phyloP scores from a whole-genome alignment of 2,113 vertebrate genomes.

The rat (Rattus norvegicus) region DNA sequence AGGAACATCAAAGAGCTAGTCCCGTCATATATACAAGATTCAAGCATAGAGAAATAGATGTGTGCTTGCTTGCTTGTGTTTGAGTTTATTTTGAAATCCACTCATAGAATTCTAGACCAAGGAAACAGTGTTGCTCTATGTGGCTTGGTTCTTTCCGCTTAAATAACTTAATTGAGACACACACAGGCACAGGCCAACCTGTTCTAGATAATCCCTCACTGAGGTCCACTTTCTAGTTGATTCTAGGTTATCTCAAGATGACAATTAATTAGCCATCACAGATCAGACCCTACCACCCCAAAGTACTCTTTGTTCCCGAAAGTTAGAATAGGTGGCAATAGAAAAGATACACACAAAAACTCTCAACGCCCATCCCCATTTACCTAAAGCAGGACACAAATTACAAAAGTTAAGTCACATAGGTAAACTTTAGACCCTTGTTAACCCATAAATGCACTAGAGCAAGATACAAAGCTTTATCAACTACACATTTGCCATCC shows the following conservation, averaged over 20 bases:
- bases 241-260: neutral
- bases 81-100: neutral
- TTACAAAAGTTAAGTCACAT: neutral
- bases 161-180: neutral
- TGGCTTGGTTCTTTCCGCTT: neutral
- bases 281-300: neutral
- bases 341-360: neutral
- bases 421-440: neutral
- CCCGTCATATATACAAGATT: neutral
- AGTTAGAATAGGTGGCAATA: neutral
- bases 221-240: neutral
- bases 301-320: neutral
- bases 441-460: neutral
- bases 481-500: neutral
- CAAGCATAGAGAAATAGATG: neutral
- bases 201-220: neutral
- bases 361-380: neutral
- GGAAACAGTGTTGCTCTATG: neutral
- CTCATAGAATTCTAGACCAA: neutral
- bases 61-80: neutral
- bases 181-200: neutral
- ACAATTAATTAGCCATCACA: neutral
- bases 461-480: neutral
- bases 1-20: neutral
- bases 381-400: neutral